Evolutionary conservation across 2,113 vertebrate species (phyloP), one percentile per base, ranked within the genome.

Genomic region (Columba janthina): DNA sequence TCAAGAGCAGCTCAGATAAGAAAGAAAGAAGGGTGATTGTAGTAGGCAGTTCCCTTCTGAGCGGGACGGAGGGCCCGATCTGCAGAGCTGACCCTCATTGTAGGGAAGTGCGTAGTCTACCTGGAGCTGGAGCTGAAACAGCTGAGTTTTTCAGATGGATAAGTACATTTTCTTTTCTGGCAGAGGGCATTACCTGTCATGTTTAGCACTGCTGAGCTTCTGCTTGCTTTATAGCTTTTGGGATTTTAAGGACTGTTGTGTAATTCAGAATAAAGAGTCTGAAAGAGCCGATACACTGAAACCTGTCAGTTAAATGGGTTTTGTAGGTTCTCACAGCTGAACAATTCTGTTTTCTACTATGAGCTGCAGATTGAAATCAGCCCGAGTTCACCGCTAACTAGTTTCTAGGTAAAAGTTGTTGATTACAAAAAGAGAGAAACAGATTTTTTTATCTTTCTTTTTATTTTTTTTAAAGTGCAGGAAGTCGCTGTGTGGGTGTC

Each of bases 331-430:
- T 97, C 97, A 96, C 96, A 96, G 96, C 80, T 96, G 34, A 96
- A 97, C 96, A 96, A 79, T 84, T 81, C 56, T 95, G 77, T 96
- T 97, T 97, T 97, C 92, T 97, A 94, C 97, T 96, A 19, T 81
- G 90, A 94, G 90, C 93, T 90, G 44, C 95, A 97, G 98, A 97
- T 97, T 65, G 91, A 89, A 96, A 98, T 98, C 98, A 97, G 96
- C 89, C 93, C 76, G 92, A 92, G 74, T 70, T 97, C 79, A 75
- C 97, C 79, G 36, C 97, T 87, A 53, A 93, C 82, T 96, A 95
- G 97, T 98, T 98, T 98, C 98, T 98, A 98, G 98, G 98, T 98
- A 98, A 98, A 98, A 98, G 98, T 98, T 98, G 98, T 98, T 98
- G 98, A 98, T 97, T 97, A 92, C 97, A 97, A 96, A 97, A 98